Evolutionary conservation across 2,113 vertebrate genomes (phyloP).

Genomic region (Brachyhypopomus occidentalis): DNA sequence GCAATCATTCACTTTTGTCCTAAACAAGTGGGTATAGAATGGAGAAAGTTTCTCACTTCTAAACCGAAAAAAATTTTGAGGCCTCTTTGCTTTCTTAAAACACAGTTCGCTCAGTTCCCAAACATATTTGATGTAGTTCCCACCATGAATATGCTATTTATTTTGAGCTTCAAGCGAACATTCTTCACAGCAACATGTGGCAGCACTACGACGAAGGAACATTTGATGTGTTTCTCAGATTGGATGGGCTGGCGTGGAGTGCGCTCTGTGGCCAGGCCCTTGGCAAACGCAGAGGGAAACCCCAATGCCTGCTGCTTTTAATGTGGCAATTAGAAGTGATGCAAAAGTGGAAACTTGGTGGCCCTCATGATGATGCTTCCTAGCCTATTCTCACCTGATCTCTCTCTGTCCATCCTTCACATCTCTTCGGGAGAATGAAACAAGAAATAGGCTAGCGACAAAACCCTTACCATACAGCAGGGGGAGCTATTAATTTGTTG

Average conservation of each 20-base stretch:
- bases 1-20: too few species aligned
- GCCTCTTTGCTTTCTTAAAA: not conserved
- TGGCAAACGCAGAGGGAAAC: slow-evolving; percentile 47
- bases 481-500: slow-evolving; percentile 40
- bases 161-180: slow-evolving; percentile 34
- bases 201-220: slow-evolving; percentile 9
- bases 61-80: not conserved
- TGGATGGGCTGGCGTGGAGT: slow-evolving; percentile 45
- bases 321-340: slow-evolving; percentile 42
- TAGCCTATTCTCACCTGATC: slow-evolving; percentile 32
- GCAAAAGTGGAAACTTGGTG: slow-evolving; percentile 32
- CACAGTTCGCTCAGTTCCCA: slow-evolving; percentile 19
- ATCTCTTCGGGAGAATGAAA: slow-evolving; percentile 44
- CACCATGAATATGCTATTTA: slow-evolving; percentile 31
- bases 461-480: slow-evolving; percentile 14
- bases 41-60: not conserved
- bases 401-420: slow-evolving; percentile 26
- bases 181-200: slow-evolving; percentile 34
- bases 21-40: not conserved
- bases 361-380: slow-evolving; percentile 33
- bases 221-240: slow-evolving; percentile 53
- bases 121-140: slow-evolving; percentile 29
- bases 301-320: slow-evolving; percentile 33
- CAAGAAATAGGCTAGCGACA: slow-evolving; percentile 31
- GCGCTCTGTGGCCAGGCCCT: slow-evolving; percentile 47